Percentiles rank a stretch among this genome's conserved stretches.
Conservation (phyloP, 2,113 vertebrate species). For the Meles meles region DNA sequence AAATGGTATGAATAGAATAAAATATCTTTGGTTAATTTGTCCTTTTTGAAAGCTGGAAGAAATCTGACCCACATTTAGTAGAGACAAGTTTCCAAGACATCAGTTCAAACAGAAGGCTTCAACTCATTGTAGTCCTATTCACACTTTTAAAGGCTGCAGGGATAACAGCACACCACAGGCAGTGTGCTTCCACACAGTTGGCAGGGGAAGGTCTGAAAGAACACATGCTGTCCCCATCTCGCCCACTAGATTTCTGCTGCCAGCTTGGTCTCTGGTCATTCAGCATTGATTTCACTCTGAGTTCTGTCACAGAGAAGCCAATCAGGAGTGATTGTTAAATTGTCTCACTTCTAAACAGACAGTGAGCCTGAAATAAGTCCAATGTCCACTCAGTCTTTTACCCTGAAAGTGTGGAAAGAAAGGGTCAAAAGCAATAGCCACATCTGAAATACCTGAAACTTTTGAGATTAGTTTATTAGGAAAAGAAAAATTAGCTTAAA, state of each 20-base stretch:
- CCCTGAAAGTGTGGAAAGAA: not conserved
- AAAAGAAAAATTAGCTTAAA: not conserved
- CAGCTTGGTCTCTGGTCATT: conserved; percentile 47
- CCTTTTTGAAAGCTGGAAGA: conserved; percentile 38
- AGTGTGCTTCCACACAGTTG: conserved; percentile 4
- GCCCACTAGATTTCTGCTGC: conserved; percentile 59
- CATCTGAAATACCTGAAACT: not conserved
- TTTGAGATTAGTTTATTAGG: not conserved
- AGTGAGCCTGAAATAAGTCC: conserved; percentile 39
- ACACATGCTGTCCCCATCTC: conserved; percentile 7
- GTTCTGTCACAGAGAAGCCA: conserved; percentile 51
- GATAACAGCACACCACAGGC: conserved; percentile 47
- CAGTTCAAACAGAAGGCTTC: conserved; percentile 52
- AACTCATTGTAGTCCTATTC: conserved; percentile 42
- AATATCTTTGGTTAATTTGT: conserved; percentile 17
- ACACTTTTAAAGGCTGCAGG: conserved; percentile 42
- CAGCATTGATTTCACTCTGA: conserved; percentile 45
- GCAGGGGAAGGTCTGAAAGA: conserved; percentile 44
- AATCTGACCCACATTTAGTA: conserved; percentile 61
- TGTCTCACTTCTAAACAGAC: conserved; percentile 46
- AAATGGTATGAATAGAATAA: not conserved
- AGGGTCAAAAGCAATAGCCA: not conserved
- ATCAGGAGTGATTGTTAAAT: conserved; percentile 60
- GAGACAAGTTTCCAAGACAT: conserved; percentile 27
- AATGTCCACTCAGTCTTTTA: conserved; percentile 25